phyloP scores from a whole-genome alignment of 2,888 invertebrate genomes.

The Neria commutata region DNA sequence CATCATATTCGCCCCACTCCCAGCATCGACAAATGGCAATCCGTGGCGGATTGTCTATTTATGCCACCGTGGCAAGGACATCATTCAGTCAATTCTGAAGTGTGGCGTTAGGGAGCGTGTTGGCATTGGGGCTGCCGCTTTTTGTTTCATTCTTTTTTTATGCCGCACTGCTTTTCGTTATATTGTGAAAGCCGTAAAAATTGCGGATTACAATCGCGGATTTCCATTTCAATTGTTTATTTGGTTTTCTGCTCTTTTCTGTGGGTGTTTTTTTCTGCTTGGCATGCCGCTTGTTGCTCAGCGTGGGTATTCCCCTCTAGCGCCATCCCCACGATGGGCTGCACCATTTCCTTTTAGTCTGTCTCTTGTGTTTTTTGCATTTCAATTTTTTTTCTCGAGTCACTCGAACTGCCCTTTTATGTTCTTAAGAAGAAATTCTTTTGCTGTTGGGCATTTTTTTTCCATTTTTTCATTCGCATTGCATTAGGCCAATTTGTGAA shows the following conservation, averaged over 20 bases:
- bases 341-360: conserved; percentile 16
- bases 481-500: conserved; percentile 56
- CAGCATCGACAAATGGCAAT: conserved; percentile 7
- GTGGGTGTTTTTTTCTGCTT: conserved; percentile 19
- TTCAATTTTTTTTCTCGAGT: conserved; percentile 2
- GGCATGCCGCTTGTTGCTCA: conserved; percentile 23
- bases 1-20: not conserved
- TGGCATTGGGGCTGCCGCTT: conserved; percentile 34
- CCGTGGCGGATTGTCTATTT: conserved; percentile 31
- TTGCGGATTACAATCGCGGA: conserved; percentile 59
- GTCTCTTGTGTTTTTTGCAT: too few relatives aligned
- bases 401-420: conserved; percentile 4
- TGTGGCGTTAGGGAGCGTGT: conserved; percentile 34
- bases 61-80: conserved; percentile 22
- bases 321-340: conserved; percentile 18
- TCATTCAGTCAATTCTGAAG: conserved; percentile 34
- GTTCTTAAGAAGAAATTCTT: too few relatives aligned
- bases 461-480: conserved; percentile 35
- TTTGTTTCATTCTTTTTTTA: conserved; percentile 32
- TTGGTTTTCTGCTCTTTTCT: conserved; percentile 30
- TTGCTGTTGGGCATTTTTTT: conserved; percentile 16
- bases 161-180: not conserved
- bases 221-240: conserved; percentile 55
- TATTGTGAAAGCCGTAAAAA: conserved; percentile 58
- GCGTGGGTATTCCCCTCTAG: not conserved